Evolutionary conservation across 2,797 vertebrate species (phyloP).

Genomic region (Oreochromis mossambicus): DNA sequence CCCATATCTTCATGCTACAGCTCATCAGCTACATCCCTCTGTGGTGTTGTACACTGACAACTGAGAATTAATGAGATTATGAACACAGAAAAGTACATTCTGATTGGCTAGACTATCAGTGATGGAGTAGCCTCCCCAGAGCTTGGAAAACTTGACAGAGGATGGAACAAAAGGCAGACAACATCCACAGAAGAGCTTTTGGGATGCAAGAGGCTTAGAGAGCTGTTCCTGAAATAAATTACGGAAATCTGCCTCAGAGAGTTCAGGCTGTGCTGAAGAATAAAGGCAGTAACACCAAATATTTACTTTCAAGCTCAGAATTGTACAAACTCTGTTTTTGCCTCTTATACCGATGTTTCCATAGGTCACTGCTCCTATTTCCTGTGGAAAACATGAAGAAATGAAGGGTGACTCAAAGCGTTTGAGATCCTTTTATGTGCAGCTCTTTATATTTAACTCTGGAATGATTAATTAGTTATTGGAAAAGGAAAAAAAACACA

Average conservation of each 20-base stretch:
- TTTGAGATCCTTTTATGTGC: neutral
- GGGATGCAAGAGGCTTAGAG: neutral
- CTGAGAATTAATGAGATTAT: neutral
- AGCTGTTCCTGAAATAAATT: fast-evolving
- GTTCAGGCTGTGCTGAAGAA: neutral
- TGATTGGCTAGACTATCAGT: neutral
- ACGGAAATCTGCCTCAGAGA: neutral
- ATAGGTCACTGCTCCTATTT: neutral
- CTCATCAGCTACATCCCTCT: neutral
- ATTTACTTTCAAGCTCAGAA: neutral
- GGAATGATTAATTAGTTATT: neutral
- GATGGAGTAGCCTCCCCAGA: neutral
- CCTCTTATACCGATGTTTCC: neutral
- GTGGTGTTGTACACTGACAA: neutral
- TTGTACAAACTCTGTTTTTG: neutral
- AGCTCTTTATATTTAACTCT: neutral
- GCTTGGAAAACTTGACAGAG: neutral
- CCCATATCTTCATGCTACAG: neutral
- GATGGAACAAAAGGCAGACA: neutral
- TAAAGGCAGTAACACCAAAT: fast-evolving
- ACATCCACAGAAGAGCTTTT: fast-evolving
- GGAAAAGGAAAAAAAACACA: neutral
- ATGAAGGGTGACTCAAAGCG: neutral
- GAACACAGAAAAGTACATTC: neutral
- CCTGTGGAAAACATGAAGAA: fast-evolving